Percentiles rank a stretch among this genome's conserved stretches.
Evolutionary conservation across 53 echinoderm and acorn worm genomes (phyloP).

Genomic region (Hippasteria phrygiana): DNA sequence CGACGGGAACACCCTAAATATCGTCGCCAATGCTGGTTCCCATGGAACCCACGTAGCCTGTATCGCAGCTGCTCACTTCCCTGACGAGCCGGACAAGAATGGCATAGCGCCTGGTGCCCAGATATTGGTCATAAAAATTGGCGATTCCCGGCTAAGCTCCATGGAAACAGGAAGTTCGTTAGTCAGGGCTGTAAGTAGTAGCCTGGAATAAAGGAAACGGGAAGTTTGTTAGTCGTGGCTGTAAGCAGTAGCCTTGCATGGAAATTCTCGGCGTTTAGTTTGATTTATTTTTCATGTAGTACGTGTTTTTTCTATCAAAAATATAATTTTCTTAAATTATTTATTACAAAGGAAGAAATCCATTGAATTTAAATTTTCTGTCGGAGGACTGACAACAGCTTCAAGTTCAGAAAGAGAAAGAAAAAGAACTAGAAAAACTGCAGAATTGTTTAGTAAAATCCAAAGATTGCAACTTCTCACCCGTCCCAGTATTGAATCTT

Average conservation of each 20-base stretch:
- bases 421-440: too few species aligned
- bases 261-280: too few species aligned
- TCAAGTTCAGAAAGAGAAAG: too few species aligned
- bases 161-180: slow-evolving; percentile 99
- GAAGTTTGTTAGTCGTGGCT: too few species aligned
- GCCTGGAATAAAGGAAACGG: neutral
- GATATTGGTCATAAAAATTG: slow-evolving; percentile 93
- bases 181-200: slow-evolving; percentile 89
- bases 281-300: too few species aligned
- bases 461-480: neutral
- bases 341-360: too few species aligned
- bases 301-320: too few species aligned
- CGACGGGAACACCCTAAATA: slow-evolving; percentile 89
- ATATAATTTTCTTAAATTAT: too few species aligned
- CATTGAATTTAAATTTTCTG: too few species aligned
- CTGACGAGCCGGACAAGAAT: slow-evolving; percentile 93
- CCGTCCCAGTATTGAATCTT: neutral
- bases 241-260: too few species aligned
- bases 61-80: slow-evolving; percentile 96
- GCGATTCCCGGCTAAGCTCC: slow-evolving; percentile 94
- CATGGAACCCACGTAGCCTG: slow-evolving; percentile 99
- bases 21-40: slow-evolving; percentile 96
- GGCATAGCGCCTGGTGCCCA: slow-evolving; percentile 97
- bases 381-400: too few species aligned
- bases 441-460: too few species aligned